Evolutionary conservation across 2,888 invertebrate species (phyloP), one percentile per base, ranked within the genome.

Genomic region (Micropterix aruncella): DNA sequence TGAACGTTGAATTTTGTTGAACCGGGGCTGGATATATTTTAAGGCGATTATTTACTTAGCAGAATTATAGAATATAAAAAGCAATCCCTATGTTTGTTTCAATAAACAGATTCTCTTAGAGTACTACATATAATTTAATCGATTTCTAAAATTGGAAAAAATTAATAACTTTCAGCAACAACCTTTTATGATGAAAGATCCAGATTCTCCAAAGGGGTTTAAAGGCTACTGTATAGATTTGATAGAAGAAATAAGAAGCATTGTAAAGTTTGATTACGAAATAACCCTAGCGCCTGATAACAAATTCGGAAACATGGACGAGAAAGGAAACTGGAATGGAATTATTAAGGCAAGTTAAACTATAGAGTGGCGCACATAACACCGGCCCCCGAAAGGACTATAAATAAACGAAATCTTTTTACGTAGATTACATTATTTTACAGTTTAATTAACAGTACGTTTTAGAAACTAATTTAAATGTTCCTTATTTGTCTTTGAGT

Each of bases 211-310:
- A 0, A 81, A 79, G 60, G 79, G 79, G 5, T 83, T 74, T 52
- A 76, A 73, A 52, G 97, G 97, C 4, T 97, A 95, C 60, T 97
- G 96, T 60, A 90, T 96, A 48, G 96, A 97, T 57, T 71, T 97
- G 16, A 82, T 97, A 27, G 77, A 93, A 53, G 83, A 87, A 60
- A 92, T 97, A 45, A 80, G 86, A 19, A 73, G 81, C 45, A 80
- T 84, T 44, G 76, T 94, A 1, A 79, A 86, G 50, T 95, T 96
- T 58, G 91, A 92, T 55, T 97, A 93, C 60, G 90, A 89, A 56
- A 84, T 95, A 50, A 76, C 78, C 42, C 77, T 87, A 46, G 80
- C 81, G 1, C 77, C 83, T 9, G 93, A 94, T 57, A 80, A 80
- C 1, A 78, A 81, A 52, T 94, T 88, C 56, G 96, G 96, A 0